Evolutionary conservation across 2,113 vertebrate genomes (phyloP), one percentile per base, ranked within the genome.

Genomic region (Xenus cinereus): DNA sequence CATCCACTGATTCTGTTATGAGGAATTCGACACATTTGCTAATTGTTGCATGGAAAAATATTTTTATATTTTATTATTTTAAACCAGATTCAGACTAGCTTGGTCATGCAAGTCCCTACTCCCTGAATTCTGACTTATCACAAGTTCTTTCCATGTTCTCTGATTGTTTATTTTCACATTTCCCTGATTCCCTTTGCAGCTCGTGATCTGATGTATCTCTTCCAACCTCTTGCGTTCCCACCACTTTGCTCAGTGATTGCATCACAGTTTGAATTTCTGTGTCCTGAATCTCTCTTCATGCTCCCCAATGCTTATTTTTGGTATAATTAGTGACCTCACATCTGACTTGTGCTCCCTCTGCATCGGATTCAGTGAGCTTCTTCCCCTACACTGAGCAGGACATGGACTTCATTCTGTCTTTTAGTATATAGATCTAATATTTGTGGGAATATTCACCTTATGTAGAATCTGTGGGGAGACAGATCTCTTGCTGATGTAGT

Each of bases 1-100:
- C 0, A 1, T 80, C 32, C 5, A 4, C 18, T 4, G 0, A 10
- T 62, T 33, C 20, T 51, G 0, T 51, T 69, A 20, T 32, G 30
- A 85, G 32, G 37, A 67, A 45, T 78, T 75, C 1, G 6, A 41
- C 17, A 7, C 8, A 22, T 66, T 21, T 90, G 22, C 41, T 54
- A 76, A n/a, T 12, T n/a, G 9, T 71, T 82, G 20, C 19, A 32
- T 73, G 41, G 18, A 45, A 81, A 76, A n/a, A 43, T 64, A 16
- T 10, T 67, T 45, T 45, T 27, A 4, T 10, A 26, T 84, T 51
- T 62, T 6, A 18, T 51, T 73, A 16, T 84, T 80, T 87, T 78
- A 74, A 91, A 71, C 21, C 6, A 57, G 10, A n/a, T 84, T 78
- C 46, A 41, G 56, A 37, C 19, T 46, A 20, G 62, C 43, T 87